phyloP scores from a whole-genome alignment of 2,888 invertebrate genomes.

The Unio pictorum region DNA sequence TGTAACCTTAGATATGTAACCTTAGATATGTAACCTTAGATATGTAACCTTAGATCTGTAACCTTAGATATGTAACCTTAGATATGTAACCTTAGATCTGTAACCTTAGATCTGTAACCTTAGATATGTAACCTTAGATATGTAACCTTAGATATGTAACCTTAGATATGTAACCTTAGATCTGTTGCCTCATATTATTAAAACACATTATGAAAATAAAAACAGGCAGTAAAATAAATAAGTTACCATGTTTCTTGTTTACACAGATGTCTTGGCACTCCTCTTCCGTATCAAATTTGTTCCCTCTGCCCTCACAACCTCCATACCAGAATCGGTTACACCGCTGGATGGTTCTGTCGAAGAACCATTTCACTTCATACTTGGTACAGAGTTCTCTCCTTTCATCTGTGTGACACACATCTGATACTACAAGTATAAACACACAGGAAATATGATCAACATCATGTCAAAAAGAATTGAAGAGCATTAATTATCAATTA shows the following conservation, averaged over 20 bases:
- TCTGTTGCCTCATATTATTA: no score
- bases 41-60: no score
- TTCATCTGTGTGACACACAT: conserved; percentile 38
- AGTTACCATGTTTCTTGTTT: conserved; percentile 6
- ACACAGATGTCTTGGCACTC: conserved; percentile 40
- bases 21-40: no score
- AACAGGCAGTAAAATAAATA: not conserved
- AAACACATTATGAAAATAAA: not conserved
- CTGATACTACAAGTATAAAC: conserved; percentile 13
- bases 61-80: no score
- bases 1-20: no score
- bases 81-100: no score
- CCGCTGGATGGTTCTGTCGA: conserved; percentile 75
- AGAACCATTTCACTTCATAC: conserved; percentile 65
- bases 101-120: no score
- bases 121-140: no score
- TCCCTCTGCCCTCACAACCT: conserved; percentile 77
- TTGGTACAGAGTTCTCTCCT: conserved; percentile 58
- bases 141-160: no score
- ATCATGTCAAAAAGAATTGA: not conserved
- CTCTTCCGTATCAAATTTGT: conserved; percentile 71
- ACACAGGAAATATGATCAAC: not conserved
- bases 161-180: no score
- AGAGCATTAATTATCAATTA: not conserved
- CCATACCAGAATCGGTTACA: conserved; percentile 83